A percentile compares a stretch with the other conserved stretches of the same genome.
Conservation (phyloP, 2,888 invertebrate species). For the Flabesymbios commensalis region DNA sequence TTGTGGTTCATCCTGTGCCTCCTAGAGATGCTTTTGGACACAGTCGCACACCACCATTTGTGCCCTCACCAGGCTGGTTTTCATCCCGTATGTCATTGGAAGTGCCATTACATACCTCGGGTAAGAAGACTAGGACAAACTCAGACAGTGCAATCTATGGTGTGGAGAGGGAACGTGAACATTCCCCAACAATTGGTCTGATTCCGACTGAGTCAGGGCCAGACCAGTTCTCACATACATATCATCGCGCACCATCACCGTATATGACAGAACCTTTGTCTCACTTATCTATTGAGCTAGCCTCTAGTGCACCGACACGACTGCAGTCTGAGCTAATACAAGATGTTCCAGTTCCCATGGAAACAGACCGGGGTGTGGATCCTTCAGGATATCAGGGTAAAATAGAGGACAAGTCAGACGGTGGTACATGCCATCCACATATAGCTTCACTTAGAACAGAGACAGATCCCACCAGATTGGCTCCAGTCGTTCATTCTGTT, state of each 20-base stretch:
- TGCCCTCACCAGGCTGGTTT: background rate
- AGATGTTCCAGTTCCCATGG: constrained; percentile 9
- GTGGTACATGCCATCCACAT: no score
- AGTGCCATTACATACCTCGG: constrained; percentile 7
- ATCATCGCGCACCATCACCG: background rate
- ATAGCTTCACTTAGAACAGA: no score
- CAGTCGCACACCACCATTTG: constrained; percentile 19
- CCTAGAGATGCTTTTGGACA: constrained; percentile 15
- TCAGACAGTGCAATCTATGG: constrained; percentile 23
- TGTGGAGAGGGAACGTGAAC: background rate
- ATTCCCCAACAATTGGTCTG: background rate
- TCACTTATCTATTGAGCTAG: no score
- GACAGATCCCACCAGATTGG: no score
- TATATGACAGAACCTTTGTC: no score
- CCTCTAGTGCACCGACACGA: no score
- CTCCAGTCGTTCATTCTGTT: no score
- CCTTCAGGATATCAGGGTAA: no score
- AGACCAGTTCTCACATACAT: background rate
- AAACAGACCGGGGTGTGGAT: no score
- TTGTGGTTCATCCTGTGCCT: constrained; percentile 13
- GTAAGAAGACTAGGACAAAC: constrained; percentile 17
- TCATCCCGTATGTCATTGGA: background rate
- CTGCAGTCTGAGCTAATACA: no score
- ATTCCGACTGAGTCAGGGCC: background rate
- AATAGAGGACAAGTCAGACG: no score